A percentile compares a stretch with the other conserved stretches of the same genome.
Conservation (phyloP, 2,888 invertebrate species). For the Spodoptera littoralis region DNA sequence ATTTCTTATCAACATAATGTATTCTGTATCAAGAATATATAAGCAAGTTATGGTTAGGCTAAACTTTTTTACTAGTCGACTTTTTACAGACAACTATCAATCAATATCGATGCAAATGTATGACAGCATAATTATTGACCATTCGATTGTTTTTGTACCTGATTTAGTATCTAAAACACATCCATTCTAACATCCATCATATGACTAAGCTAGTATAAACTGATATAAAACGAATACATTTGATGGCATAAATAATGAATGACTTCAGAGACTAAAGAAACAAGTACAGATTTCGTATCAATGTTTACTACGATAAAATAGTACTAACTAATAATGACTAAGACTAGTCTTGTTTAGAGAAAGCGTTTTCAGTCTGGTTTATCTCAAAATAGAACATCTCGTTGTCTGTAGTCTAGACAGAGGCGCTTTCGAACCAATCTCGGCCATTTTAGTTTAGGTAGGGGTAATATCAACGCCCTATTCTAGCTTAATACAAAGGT, state of each 20-base stretch:
- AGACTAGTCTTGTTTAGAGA: constrained; percentile 12
- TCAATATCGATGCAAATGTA: background rate
- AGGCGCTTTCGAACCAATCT: background rate
- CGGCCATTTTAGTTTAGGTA: constrained; percentile 1
- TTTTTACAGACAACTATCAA: constrained; percentile 3
- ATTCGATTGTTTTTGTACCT: constrained; percentile 4
- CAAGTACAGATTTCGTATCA: background rate
- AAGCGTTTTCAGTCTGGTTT: constrained; percentile 29
- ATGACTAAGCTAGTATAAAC: too few relatives aligned
- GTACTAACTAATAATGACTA: background rate
- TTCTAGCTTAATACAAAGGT: constrained; percentile 19
- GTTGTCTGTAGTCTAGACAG: constrained; percentile 22
- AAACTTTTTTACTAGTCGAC: background rate
- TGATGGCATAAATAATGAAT: too few relatives aligned
- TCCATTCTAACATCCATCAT: too few relatives aligned
- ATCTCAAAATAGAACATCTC: constrained; percentile 11
- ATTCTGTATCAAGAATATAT: too few relatives aligned
- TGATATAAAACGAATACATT: too few relatives aligned
- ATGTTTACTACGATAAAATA: background rate
- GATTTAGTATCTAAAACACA: background rate
- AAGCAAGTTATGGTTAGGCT: background rate
- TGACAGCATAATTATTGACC: background rate
- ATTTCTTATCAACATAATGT: too few relatives aligned
- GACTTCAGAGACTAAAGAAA: too few relatives aligned
- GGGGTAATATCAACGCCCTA: constrained; percentile 14